phyloP scores from a whole-genome alignment of 1,140 invertebrate species.

The Dolichoris vasculosae region DNA sequence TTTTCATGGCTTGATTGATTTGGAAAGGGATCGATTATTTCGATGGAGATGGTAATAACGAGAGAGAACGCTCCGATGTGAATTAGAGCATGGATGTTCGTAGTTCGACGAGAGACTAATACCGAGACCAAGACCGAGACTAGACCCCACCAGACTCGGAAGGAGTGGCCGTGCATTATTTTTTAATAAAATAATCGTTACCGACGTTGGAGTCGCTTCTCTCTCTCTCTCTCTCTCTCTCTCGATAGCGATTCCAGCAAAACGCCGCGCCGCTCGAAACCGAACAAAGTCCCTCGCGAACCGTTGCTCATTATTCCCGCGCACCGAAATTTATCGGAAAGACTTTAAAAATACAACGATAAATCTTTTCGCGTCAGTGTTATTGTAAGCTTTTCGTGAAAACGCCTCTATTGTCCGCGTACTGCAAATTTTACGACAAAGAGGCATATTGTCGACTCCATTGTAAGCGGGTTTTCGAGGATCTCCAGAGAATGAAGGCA shows the following conservation, averaged over 20 bases:
- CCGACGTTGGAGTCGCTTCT: too few species aligned
- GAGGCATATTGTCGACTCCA: neutral
- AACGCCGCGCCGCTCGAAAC: neutral
- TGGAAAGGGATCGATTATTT: neutral
- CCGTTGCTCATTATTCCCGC: neutral
- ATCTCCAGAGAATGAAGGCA: neutral
- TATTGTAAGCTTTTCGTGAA: constrained; percentile 1
- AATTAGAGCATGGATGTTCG: too few species aligned
- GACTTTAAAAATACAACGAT: neutral
- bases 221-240: too few species aligned
- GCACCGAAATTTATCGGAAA: neutral
- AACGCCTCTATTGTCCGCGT: neutral
- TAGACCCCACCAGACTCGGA: too few species aligned
- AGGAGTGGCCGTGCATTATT: too few species aligned
- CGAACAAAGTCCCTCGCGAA: neutral
- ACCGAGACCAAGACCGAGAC: too few species aligned
- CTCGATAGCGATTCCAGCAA: too few species aligned
- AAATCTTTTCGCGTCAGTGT: neutral
- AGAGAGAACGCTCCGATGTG: too few species aligned
- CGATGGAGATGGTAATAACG: neutral
- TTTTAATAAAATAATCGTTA: too few species aligned
- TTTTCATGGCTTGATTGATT: too few species aligned
- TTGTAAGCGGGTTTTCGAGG: constrained; percentile 6
- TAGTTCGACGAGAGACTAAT: too few species aligned
- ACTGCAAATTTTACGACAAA: constrained; percentile 1